A percentile compares a stretch with the other conserved stretches of the same genome.
phyloP scores from a whole-genome alignment of 2,797 vertebrate species.

The Coreius guichenoti region DNA sequence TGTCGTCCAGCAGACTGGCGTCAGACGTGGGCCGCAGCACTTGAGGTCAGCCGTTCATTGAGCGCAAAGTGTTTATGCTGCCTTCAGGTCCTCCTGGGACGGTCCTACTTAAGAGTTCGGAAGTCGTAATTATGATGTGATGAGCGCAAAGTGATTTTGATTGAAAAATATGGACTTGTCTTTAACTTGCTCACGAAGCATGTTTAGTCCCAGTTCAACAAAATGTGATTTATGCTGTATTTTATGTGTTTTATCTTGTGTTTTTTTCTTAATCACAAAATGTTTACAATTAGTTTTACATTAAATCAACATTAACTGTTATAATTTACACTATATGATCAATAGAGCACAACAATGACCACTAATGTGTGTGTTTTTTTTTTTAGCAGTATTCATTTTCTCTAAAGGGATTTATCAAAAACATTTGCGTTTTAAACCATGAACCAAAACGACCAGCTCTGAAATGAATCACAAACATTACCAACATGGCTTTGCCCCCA shows the following conservation, averaged over 20 bases:
- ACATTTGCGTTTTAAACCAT: not conserved
- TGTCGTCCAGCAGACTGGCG: conserved; percentile 3
- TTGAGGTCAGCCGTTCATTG: conserved; percentile 46
- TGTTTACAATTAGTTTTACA: not conserved
- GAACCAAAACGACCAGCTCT: not conserved
- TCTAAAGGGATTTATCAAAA: too few relatives aligned
- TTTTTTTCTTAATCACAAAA: not conserved
- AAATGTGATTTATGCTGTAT: not conserved
- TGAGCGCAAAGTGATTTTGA: not conserved
- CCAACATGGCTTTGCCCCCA: not conserved
- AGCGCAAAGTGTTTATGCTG: conserved; percentile 23
- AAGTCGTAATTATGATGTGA: not conserved
- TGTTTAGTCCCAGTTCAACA: not conserved
- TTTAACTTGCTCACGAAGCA: not conserved
- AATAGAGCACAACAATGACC: not conserved
- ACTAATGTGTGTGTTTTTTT: too few relatives aligned
- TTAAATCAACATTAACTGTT: not conserved
- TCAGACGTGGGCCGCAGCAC: conserved; percentile 7
- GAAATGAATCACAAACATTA: not conserved
- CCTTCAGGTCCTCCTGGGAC: conserved; percentile 28
- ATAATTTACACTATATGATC: not conserved
- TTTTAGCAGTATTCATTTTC: too few relatives aligned
- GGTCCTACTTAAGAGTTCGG: not conserved
- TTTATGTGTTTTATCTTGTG: not conserved
- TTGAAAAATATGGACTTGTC: not conserved